Evolutionary conservation across 1,140 invertebrate species (phyloP).

Genomic region (Cyrtorhinus lividipennis): DNA sequence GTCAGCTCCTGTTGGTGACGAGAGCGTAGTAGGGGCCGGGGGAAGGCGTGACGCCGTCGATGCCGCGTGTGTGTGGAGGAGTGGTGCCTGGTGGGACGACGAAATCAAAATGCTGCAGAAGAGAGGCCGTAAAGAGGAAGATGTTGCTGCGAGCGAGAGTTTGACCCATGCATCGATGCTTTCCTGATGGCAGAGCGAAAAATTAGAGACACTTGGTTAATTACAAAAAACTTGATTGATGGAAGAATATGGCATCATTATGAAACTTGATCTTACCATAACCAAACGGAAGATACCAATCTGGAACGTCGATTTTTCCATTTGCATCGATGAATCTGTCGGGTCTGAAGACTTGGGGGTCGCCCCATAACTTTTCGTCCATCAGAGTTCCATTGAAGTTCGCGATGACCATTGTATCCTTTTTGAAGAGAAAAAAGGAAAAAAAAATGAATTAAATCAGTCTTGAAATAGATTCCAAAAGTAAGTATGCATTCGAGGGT

Average conservation of each 20-base stretch:
- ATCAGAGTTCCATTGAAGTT: constrained; percentile 63
- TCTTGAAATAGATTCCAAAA: too few relatives aligned
- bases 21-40: constrained; percentile 52
- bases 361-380: constrained; percentile 48
- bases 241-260: background rate
- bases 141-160: constrained; percentile 67
- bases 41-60: constrained; percentile 57
- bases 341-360: constrained; percentile 60
- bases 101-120: constrained; percentile 65
- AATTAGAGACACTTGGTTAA: background rate
- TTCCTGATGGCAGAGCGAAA: constrained; percentile 38
- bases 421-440: constrained; percentile 28
- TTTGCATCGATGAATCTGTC: constrained; percentile 54
- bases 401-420: constrained; percentile 70
- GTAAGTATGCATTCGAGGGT: too few relatives aligned
- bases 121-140: constrained; percentile 61
- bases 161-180: constrained; percentile 74
- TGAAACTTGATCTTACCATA: constrained; percentile 17
- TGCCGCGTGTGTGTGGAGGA: constrained; percentile 44
- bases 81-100: constrained; percentile 41
- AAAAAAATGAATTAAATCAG: too few relatives aligned
- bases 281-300: constrained; percentile 56
- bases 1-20: constrained; percentile 34
- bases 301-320: constrained; percentile 46
- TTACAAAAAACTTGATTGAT: background rate